Evolutionary conservation across 2,888 invertebrate genomes (phyloP).

Genomic region (Drosophila siamana): DNA sequence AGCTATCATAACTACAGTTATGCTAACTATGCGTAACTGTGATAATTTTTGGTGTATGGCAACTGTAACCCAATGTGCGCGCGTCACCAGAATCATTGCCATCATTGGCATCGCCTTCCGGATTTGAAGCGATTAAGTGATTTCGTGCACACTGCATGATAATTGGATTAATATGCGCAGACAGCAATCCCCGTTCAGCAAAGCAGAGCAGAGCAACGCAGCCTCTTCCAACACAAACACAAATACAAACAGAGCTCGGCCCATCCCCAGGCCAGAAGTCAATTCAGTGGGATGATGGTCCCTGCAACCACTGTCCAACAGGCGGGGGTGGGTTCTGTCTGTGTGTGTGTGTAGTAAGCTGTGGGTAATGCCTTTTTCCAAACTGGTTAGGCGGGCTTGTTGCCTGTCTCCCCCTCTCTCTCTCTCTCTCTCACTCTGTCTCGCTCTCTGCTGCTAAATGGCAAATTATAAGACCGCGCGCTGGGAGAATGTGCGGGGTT

Average conservation of each 20-base stretch:
- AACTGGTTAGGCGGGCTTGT: constrained; percentile 51
- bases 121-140: constrained; percentile 82
- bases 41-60: constrained; percentile 22
- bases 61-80: constrained; percentile 37
- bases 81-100: constrained; percentile 11
- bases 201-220: too few species aligned
- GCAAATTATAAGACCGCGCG: constrained; percentile 58
- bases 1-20: constrained; percentile 39
- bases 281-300: constrained; percentile 52
- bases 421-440: constrained; percentile 2
- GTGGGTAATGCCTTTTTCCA: constrained; percentile 29
- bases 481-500: constrained; percentile 41
- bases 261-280: too few species aligned
- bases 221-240: neutral
- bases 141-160: constrained; percentile 79
- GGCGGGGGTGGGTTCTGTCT: constrained; percentile 1
- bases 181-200: constrained; percentile 46
- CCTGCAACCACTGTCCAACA: constrained; percentile 5
- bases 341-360: constrained; percentile 29
- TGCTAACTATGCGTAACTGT: constrained; percentile 55
- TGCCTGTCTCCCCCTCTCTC: neutral
- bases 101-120: constrained; percentile 58
- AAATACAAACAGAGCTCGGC: constrained; percentile 6
- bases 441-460: constrained; percentile 36
- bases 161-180: constrained; percentile 84